phyloP scores from a whole-genome alignment of 2,888 invertebrate genomes.

The Parthenolecanium corni region DNA sequence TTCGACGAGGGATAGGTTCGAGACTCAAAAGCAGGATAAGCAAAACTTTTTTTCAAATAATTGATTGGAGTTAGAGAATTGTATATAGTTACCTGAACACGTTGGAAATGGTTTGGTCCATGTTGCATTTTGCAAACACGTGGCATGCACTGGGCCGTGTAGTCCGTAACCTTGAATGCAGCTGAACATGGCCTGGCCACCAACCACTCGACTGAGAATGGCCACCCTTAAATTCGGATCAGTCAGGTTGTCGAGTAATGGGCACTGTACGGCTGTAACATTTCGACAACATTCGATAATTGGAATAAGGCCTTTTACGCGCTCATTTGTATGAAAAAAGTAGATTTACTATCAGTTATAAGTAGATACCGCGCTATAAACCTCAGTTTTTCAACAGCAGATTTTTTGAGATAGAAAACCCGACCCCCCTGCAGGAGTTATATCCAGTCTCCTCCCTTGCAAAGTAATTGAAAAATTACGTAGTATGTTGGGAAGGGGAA shows the following conservation, averaged over 20 bases:
- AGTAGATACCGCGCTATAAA: no score
- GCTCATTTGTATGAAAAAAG: background rate
- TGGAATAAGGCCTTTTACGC: background rate
- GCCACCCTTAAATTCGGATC: slow-evolving; percentile 54
- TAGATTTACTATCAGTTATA: background rate
- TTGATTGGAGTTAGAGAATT: no score
- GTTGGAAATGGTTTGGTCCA: slow-evolving; percentile 67
- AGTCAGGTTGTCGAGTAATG: slow-evolving; percentile 53
- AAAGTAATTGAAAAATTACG: no score
- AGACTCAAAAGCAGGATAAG: no score
- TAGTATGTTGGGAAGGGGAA: no score
- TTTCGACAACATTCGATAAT: no score
- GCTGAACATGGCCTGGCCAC: slow-evolving; percentile 66
- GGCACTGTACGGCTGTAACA: slow-evolving; percentile 60
- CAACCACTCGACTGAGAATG: slow-evolving; percentile 65
- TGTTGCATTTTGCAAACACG: slow-evolving; percentile 63
- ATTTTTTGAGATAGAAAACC: no score
- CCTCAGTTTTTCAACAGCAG: no score
- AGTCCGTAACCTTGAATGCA: slow-evolving; percentile 67
- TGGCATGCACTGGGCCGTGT: slow-evolving; percentile 59
- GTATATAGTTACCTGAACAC: slow-evolving; percentile 50
- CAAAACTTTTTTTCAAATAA: no score
- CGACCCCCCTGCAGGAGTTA: no score
- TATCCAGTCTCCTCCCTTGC: no score
- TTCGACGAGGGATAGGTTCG: no score